Percentiles rank a stretch among this genome's conserved stretches.
phyloP scores from a whole-genome alignment of 2,113 vertebrate genomes.

The Vireo altiloquus region DNA sequence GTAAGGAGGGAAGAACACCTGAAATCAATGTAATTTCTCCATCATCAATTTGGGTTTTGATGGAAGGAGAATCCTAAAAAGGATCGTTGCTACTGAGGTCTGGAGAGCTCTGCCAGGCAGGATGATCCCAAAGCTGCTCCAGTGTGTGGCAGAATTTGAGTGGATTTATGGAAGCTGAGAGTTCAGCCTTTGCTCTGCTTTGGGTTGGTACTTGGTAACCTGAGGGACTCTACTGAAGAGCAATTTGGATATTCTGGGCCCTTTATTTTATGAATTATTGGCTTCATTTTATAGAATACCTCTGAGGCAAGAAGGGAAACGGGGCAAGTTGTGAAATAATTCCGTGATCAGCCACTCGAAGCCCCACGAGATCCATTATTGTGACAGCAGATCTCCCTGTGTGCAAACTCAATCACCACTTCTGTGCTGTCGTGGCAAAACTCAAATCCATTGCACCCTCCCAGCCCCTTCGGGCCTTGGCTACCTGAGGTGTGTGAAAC shows the following conservation, averaged over 20 bases:
- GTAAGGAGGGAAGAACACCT: neutral
- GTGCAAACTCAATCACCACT: neutral
- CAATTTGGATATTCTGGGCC: neutral
- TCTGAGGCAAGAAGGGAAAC: neutral
- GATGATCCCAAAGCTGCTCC: neutral
- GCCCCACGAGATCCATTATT: neutral
- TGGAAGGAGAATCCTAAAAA: neutral
- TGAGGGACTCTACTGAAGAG: neutral
- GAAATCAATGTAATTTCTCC: neutral
- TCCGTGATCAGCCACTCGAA: neutral
- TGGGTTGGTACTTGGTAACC: neutral
- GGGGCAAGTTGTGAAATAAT: neutral
- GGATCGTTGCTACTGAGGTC: neutral
- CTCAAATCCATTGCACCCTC: neutral
- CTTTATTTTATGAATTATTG: neutral
- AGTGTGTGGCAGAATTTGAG: neutral
- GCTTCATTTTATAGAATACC: neutral
- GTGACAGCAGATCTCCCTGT: neutral
- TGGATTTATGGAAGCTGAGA: neutral
- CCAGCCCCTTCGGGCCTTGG: neutral
- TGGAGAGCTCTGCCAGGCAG: neutral
- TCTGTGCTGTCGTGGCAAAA: neutral
- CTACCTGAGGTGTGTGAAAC: neutral
- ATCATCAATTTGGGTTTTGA: rapidly evolving
- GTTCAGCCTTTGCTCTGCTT: neutral